Evolutionary conservation across 2,113 vertebrate genomes (phyloP).

Genomic region (Dissostichus mawsoni): DNA sequence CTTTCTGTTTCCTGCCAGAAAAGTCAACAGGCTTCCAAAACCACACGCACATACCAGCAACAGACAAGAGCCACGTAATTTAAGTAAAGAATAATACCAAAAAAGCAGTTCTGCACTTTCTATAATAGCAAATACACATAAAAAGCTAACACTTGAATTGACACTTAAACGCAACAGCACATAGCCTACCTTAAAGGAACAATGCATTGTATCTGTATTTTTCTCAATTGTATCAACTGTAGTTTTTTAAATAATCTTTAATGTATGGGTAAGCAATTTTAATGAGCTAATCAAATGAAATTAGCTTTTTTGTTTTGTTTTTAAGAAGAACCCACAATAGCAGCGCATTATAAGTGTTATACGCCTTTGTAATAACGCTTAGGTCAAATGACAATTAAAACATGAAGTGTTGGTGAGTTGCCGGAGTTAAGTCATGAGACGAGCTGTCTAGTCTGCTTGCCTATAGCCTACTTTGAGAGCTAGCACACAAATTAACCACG

Average conservation of each 20-base stretch:
- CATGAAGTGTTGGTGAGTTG: conserved; percentile 16
- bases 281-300: not conserved
- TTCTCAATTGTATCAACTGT: not conserved
- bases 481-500: conserved; percentile 71
- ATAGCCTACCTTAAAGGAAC: not conserved
- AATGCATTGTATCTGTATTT: not conserved
- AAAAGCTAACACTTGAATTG: not conserved
- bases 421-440: conserved; percentile 67
- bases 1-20: conserved; percentile 57
- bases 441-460: conserved; percentile 56
- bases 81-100: conserved; percentile 14
- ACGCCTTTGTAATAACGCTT: conserved; percentile 11
- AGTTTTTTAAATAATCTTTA: not conserved
- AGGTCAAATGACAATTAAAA: conserved; percentile 42
- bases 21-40: conserved; percentile 61
- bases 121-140: not conserved
- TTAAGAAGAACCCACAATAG: not conserved
- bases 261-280: not conserved
- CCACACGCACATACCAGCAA: conserved; percentile 46
- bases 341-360: not conserved
- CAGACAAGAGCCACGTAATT: conserved; percentile 38
- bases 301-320: too few species aligned
- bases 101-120: not conserved
- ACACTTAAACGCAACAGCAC: not conserved
- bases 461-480: conserved; percentile 69